Base-by-base conservation (phyloP, 1,140 invertebrate species). In the Eumeta japonica region DNA sequence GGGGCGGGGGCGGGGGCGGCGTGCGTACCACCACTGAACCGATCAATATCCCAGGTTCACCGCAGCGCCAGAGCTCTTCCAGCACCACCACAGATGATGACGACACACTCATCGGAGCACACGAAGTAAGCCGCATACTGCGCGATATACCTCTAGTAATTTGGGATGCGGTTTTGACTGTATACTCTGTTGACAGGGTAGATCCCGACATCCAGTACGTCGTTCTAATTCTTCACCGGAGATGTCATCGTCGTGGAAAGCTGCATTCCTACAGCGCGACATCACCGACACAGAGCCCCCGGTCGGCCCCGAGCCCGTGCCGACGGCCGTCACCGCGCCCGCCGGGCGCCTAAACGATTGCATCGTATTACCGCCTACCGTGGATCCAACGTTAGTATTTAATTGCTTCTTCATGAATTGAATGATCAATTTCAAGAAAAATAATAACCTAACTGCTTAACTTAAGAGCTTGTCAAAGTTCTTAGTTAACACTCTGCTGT, bases 151-250 rank as follows among this genome's bases (percentile, higher is more conserved):
- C n/a, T n/a, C n/a, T n/a, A n/a, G n/a, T n/a, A n/a, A n/a, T n/a
- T n/a, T n/a, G n/a, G n/a, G n/a, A n/a, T n/a, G n/a, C n/a, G n/a
- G n/a, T n/a, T n/a, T n/a, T n/a, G n/a, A n/a, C 27, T 24, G n/a
- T 11, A 29, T 29, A 11, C n/a, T 29, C 3, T 29, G 3, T 29
- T 5, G n/a, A 12, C 57, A 74, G 72, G 62, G 64, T 45, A 76
- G 75, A 53, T 82, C 83, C 0, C 76, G 88, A 11, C 89, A 90
- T 78, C 88, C 88, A 10, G 89, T 93, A 28, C 79, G 88, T 2
- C 78, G 90, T 35, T 90, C 89, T 10, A 92, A 92, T 78, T 93
- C 90, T 37, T 92, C 89, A 61, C 90, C 90, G 2, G 90, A 93
- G 78, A 92, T 94, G 89, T 88, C 85, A 45, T 85, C 87, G 3